Evolutionary conservation across 2,888 invertebrate species (phyloP).

Genomic region (Tuberolachnus salignus): DNA sequence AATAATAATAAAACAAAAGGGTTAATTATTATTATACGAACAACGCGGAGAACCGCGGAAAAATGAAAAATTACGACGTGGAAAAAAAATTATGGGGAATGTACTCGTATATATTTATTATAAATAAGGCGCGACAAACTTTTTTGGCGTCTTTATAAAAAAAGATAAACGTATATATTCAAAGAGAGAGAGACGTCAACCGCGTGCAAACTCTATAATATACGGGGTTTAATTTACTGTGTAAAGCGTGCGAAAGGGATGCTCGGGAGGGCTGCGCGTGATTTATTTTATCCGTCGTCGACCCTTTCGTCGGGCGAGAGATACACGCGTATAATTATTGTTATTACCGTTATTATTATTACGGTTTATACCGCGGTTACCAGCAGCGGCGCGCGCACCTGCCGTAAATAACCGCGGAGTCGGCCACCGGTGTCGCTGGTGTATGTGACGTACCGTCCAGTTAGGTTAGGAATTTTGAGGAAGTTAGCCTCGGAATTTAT

Average conservation of each 20-base stretch:
- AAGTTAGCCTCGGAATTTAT: no score
- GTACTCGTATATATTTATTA: no score
- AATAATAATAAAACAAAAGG: not conserved
- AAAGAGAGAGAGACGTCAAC: not conserved
- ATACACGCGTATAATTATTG: not conserved
- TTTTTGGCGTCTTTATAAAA: conserved; percentile 5
- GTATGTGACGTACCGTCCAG: no score
- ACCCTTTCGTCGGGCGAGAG: conserved; percentile 37
- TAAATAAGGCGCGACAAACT: no score
- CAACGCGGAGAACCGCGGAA: not conserved
- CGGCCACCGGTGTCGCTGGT: no score
- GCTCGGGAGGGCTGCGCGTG: not conserved
- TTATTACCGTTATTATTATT: not conserved
- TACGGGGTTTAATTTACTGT: conserved; percentile 44
- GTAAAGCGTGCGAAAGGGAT: not conserved
- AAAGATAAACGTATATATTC: conserved; percentile 12
- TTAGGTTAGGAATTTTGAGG: no score
- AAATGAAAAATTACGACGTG: not conserved
- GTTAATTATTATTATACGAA: no score
- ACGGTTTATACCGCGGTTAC: not conserved
- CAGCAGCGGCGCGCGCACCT: not conserved
- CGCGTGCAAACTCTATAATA: not conserved
- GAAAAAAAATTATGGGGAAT: conserved; percentile 5
- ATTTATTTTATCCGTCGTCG: conserved; percentile 33
- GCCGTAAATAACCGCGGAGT: no score